A percentile compares a stretch with the other conserved stretches of the same genome.
phyloP scores from a whole-genome alignment of 2,797 vertebrate species.

The Amazona ochrocephala region DNA sequence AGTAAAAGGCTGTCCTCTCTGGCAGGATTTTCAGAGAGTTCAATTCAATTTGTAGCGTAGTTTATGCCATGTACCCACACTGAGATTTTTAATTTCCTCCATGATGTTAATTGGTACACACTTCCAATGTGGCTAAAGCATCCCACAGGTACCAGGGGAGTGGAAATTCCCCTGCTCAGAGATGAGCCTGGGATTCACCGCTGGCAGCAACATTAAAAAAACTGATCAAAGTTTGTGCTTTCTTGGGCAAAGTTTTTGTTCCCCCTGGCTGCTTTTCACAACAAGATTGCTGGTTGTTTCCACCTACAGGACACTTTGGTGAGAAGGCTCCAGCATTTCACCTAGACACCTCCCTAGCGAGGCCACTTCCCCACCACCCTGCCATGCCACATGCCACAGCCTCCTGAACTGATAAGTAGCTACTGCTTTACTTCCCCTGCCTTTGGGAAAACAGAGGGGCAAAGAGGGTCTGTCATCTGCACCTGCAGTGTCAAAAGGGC shows the following conservation, averaged over 20 bases:
- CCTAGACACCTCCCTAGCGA: background rate
- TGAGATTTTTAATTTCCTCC: constrained; percentile 26
- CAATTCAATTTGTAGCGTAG: constrained; percentile 22
- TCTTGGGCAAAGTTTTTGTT: background rate
- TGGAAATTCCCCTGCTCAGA: background rate
- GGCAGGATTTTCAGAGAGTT: background rate
- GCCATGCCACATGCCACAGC: fast-evolving
- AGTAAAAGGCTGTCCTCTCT: background rate
- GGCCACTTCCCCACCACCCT: background rate
- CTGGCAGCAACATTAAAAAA: background rate
- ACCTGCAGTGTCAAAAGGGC: background rate
- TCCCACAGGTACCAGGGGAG: background rate
- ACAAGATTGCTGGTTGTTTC: background rate
- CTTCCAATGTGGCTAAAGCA: background rate
- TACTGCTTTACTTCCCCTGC: background rate
- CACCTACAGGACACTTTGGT: background rate
- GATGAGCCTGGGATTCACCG: background rate
- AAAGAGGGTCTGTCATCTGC: background rate
- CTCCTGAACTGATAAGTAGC: background rate
- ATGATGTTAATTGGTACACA: background rate
- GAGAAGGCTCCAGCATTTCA: background rate
- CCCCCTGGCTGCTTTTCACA: background rate
- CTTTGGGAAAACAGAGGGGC: background rate
- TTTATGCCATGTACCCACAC: background rate
- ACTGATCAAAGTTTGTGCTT: background rate